Evolutionary conservation across 2,797 vertebrate genomes (phyloP).

Genomic region (Eremophila alpestris): DNA sequence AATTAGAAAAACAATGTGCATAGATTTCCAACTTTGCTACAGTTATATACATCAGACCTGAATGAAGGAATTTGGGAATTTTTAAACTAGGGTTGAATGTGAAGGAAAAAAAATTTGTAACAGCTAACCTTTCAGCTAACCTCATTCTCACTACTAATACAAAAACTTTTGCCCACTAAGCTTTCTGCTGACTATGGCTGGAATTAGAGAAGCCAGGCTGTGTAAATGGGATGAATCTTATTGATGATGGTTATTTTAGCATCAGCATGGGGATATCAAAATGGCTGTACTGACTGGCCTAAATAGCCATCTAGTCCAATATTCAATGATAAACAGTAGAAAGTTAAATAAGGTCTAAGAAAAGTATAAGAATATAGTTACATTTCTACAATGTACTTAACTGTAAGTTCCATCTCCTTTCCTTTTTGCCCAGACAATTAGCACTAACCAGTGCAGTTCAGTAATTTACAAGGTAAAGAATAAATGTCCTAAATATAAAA

Average conservation of each 20-base stretch:
- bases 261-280: neutral
- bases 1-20: neutral
- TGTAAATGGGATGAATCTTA: neutral
- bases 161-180: neutral
- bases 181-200: neutral
- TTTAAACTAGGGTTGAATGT: neutral
- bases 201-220: neutral
- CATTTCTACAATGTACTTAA: neutral
- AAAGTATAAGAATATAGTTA: neutral
- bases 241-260: neutral
- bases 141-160: neutral
- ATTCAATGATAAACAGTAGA: neutral
- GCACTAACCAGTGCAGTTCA: neutral
- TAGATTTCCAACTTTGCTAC: neutral
- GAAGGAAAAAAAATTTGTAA: neutral
- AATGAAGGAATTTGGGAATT: neutral
- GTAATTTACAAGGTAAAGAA: neutral
- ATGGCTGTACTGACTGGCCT: neutral
- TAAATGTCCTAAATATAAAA: neutral
- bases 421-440: neutral
- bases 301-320: neutral
- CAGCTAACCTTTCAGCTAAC: neutral
- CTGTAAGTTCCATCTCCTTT: neutral
- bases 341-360: neutral
- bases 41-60: neutral